phyloP scores from a whole-genome alignment of 2,113 vertebrate genomes.

The Herpailurus yagouaroundi region DNA sequence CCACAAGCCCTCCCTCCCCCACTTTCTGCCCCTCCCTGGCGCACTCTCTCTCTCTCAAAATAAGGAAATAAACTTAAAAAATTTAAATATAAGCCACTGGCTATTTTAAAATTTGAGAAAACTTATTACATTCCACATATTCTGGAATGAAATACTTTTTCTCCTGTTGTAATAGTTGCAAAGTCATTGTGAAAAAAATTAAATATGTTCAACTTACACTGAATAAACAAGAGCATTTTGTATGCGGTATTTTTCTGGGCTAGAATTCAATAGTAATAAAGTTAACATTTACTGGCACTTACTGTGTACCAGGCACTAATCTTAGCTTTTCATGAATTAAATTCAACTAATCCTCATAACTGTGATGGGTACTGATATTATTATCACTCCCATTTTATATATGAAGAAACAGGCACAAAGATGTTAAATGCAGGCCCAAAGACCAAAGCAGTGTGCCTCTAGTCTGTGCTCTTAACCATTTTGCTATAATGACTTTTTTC shows the following conservation, averaged over 20 bases:
- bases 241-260: not conserved
- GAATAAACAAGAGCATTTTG: not conserved
- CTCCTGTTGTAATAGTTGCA: not conserved
- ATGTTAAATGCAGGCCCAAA: slow-evolving; percentile 26
- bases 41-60: too few species aligned
- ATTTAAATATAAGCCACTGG: not conserved
- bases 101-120: slow-evolving; percentile 6
- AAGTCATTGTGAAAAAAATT: not conserved
- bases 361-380: not conserved
- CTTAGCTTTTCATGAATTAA: not conserved
- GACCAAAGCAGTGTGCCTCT: not conserved
- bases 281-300: slow-evolving; percentile 19
- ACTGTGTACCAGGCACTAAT: not conserved
- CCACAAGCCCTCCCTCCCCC: too few species aligned
- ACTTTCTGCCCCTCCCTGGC: too few species aligned
- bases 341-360: not conserved
- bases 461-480: slow-evolving; percentile 37
- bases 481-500: not conserved
- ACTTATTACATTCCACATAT: not conserved
- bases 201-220: not conserved
- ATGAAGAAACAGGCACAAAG: not conserved
- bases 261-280: slow-evolving; percentile 12
- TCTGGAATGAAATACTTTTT: not conserved
- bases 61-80: too few species aligned
- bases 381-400: not conserved